These are phyloP conservation scores for Tychaedon coryphoeus DNA, from an alignment of 2,113 vertebrate species.

Conservation along the genomic window DNA sequence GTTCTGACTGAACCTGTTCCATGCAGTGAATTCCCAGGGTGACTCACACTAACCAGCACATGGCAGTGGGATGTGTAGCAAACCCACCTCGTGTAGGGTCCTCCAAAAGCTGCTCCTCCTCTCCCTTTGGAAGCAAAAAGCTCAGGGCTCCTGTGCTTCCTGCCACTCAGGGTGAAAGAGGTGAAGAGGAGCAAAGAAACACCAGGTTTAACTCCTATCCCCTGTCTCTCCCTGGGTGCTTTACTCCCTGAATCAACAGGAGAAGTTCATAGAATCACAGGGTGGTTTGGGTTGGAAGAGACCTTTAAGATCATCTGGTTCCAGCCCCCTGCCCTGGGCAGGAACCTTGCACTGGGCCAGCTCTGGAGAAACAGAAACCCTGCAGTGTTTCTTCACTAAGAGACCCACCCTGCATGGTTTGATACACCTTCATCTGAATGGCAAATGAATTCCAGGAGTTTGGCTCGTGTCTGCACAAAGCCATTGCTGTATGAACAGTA, in stretches of 20 bases:
- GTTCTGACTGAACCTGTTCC: neutral
- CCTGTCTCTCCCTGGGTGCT: neutral
- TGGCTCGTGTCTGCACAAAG: neutral
- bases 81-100: neutral
- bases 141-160: neutral
- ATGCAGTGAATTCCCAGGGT: neutral
- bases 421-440: neutral
- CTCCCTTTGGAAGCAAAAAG: neutral
- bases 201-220: neutral
- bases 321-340: neutral
- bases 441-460: neutral
- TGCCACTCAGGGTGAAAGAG: neutral
- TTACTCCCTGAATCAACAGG: neutral
- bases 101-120: neutral
- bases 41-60: neutral
- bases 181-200: neutral
- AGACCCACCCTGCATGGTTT: neutral
- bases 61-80: neutral
- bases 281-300: neutral
- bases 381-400: rapidly evolving
- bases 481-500: neutral
- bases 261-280: neutral
- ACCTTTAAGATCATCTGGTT: neutral
- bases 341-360: neutral
- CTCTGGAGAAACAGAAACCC: neutral